Evolutionary conservation across 64 coral and sea anemone species (phyloP), one percentile per base, ranked within the genome.

Genomic region (Dendrophyllia cribrosa): DNA sequence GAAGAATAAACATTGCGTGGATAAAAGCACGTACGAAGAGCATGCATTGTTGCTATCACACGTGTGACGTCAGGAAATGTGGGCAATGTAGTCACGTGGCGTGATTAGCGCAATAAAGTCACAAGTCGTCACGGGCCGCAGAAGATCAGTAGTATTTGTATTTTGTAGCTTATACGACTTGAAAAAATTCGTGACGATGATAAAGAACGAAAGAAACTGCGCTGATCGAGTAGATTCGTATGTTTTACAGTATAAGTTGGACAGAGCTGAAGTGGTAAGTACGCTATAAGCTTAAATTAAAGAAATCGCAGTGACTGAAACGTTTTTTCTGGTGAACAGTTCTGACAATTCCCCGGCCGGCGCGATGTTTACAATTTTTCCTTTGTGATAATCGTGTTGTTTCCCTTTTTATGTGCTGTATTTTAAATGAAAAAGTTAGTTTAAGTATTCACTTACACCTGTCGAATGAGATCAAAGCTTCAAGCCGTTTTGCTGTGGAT

Each of bases 201-300:
- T 66, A 19, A 50, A 67, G 62, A 51, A 84, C 43, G 80, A 67
- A 63, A 48, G 44, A 67, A 67, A 67, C 62, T 51, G 45, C 45
- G 44, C 62, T 84, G 80, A 24, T 84, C 62, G 80, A 50, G 80
- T 51, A 51, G 80, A 84, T 22, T 84, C 80, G 61, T 51, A 68
- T 67, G 17, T 84, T 51, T 84, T 84, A 51, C 80, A 84, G n/a
- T 84, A 84, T 44, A 84, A 45, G 67, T 67, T 84, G n/a, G 80
- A 84, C 62, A 84, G 62, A 25, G 19, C 80, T 65, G 80, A 84
- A 84, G 80, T 84, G 80, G 80, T 84, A 23, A 51, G 80, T 84
- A 83, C 12, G 62, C 17, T 49, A 7, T n/a, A 63, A 6, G 5
- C 9, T 34, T 34, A 84, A 13, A 17, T 20, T 13, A 14, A 64